phyloP scores from a whole-genome alignment of 2,113 vertebrate species.

The Sardina pilchardus region DNA sequence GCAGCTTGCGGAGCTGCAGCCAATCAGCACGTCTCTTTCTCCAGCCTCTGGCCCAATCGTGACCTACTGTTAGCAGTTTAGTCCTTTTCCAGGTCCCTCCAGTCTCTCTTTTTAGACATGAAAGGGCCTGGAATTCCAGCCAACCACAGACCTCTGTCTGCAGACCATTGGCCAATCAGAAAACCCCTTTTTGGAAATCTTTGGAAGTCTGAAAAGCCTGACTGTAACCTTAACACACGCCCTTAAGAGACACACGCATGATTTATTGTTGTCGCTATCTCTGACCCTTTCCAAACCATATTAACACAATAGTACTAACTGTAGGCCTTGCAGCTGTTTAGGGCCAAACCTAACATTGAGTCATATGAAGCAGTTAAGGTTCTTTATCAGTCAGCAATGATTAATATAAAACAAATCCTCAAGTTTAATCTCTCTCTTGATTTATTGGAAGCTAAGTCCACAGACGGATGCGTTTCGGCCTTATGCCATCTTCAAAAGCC shows the following conservation, averaged over 20 bases:
- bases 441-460: no score
- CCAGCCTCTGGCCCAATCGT: neutral
- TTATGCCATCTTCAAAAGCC: no score
- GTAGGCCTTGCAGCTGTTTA: neutral
- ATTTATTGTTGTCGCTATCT: neutral
- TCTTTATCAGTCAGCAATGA: neutral
- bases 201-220: neutral
- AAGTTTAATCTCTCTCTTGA: no score
- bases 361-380: neutral
- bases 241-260: neutral
- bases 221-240: neutral
- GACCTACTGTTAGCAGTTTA: neutral
- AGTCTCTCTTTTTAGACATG: neutral
- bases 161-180: neutral
- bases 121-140: slow-evolving; percentile 6
- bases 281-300: neutral
- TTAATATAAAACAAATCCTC: no score
- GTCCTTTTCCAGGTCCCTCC: neutral
- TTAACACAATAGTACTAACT: neutral
- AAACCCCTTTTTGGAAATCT: neutral
- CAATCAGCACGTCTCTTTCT: neutral
- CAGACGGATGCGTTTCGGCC: no score
- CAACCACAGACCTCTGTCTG: slow-evolving; percentile 7
- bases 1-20: neutral
- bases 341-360: neutral